Evolutionary conservation across 1,140 invertebrate genomes (phyloP), one percentile per base, ranked within the genome.

Genomic region (Polypedilum pembai): DNA sequence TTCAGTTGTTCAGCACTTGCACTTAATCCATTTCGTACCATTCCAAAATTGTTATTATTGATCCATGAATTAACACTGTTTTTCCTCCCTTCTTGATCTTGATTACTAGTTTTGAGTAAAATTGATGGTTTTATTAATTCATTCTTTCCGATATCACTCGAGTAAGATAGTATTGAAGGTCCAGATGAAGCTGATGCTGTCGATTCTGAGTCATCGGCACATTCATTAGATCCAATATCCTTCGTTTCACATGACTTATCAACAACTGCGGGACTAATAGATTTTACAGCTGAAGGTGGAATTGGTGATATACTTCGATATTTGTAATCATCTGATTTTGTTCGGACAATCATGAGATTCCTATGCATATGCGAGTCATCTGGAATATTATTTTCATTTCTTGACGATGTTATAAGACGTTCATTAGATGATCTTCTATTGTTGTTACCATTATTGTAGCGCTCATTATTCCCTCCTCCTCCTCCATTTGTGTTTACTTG

Each of bases 1-100:
- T n/a, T 69, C 10, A 69, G 5, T 20, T 69, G 65, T 20, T 69
- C 65, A 18, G 65, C 65, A 69, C 65, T 69, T 10, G 65, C 65
- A 21, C 65, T 69, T 20, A 69, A 21, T 21, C 8, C 20, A 69
- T 69, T 69, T 10, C 18, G 8, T 0, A 69, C 18, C 20, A 8
- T n/a, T 20, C 15, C 18, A 10, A 69, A 69, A 69, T 69, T 12
- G n/a, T 56, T 69, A 69, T 21, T 69, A 21, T 69, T 69, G 4
- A 69, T 69, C 65, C 65, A 69, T 8, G 20, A 5, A 21, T 69
- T 69, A 21, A 69, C 65, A 69, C n/a, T 20, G 8, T 20, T 69
- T 69, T 69, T 18, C 17, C 20, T 69, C 10, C 24, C 5, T 33
- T 20, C 65, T 18, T 56, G 12, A 56, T 56, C 45, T 56, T 4